Conservation (phyloP, 2,888 invertebrate species). For the Microchrysa polita region DNA sequence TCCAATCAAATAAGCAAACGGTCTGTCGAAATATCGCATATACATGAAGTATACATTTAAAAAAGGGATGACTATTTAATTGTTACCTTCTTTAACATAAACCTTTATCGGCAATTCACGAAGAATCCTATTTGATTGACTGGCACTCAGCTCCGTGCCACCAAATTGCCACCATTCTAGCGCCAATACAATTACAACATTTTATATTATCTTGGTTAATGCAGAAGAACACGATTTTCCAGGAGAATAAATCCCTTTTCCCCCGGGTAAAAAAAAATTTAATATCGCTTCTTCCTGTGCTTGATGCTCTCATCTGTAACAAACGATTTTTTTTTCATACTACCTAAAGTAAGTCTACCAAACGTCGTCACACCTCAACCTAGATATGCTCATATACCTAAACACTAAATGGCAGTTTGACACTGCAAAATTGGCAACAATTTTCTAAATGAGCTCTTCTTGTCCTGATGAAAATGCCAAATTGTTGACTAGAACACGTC, state of each 20-base stretch:
- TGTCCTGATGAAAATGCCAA: conserved; percentile 43
- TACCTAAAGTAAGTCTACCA: too few relatives aligned
- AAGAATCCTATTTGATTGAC: too few relatives aligned
- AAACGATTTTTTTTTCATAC: too few relatives aligned
- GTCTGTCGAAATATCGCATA: too few relatives aligned
- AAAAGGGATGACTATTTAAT: too few relatives aligned
- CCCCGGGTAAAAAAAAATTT: neutral
- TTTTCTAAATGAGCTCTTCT: conserved; percentile 45
- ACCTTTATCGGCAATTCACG: too few relatives aligned
- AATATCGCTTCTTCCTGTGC: neutral
- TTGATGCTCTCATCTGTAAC: neutral
- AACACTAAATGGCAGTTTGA: conserved; percentile 30
- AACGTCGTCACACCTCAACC: too few relatives aligned
- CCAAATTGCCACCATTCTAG: neutral
- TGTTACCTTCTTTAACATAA: too few relatives aligned
- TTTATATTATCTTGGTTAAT: conserved; percentile 22
- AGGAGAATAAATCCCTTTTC: neutral
- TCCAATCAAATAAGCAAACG: too few relatives aligned
- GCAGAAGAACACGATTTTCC: conserved; percentile 32
- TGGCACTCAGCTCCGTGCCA: too few relatives aligned
- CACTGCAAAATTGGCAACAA: conserved; percentile 43
- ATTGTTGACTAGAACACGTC: conserved; percentile 43
- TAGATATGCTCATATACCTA: conserved; percentile 4
- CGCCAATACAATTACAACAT: conserved; percentile 18
- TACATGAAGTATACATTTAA: too few relatives aligned